Conservation (phyloP, 2,888 invertebrate species). For the Meta bourneti region DNA sequence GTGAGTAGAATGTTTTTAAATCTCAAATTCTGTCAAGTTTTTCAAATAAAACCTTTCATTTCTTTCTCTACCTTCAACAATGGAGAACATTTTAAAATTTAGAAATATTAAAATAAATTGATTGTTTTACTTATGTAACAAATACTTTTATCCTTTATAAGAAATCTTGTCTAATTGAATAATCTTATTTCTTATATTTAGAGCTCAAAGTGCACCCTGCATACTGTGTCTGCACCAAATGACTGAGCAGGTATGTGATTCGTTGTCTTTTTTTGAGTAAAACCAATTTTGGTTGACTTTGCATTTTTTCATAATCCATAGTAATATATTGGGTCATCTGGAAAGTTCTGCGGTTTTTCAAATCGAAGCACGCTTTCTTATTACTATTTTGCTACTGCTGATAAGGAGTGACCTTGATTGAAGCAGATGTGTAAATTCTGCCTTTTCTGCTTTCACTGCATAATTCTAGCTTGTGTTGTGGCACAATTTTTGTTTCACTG, state of each 20-base stretch:
- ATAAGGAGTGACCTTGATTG: too few species aligned
- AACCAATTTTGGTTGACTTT: constrained; percentile 1
- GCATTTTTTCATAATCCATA: background rate
- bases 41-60: background rate
- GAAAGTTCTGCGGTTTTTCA: too few species aligned
- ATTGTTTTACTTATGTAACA: background rate
- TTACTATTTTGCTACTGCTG: too few species aligned
- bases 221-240: constrained; percentile 92
- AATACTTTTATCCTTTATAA: background rate
- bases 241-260: constrained; percentile 84
- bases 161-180: background rate
- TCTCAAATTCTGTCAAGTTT: background rate
- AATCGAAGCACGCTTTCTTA: too few species aligned
- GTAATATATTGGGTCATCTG: too few species aligned
- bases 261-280: too few species aligned
- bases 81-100: background rate
- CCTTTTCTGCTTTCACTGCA: too few species aligned
- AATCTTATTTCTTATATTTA: constrained; percentile 79
- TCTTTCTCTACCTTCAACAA: background rate
- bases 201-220: constrained; percentile 91
- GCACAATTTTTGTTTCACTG: too few species aligned
- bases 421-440: too few species aligned
- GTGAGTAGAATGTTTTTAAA: constrained; percentile 79
- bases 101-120: background rate
- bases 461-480: too few species aligned